Conservation (phyloP, 92 coral and sea anemone genomes). For the Scolanthus callimorphus region DNA sequence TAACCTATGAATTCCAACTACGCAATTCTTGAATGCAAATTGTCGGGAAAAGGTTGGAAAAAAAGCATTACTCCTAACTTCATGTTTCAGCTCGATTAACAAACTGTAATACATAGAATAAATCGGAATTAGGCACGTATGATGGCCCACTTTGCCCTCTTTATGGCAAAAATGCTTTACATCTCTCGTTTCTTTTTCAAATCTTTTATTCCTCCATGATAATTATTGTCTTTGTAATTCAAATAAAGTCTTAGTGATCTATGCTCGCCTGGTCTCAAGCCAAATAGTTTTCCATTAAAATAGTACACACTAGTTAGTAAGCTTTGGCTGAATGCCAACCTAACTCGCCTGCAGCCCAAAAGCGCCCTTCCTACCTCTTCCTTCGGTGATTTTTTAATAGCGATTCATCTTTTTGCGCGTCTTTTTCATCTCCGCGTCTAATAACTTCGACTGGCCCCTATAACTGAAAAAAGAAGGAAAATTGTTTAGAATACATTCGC, state of each 20-base stretch:
- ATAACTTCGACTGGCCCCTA: too few species aligned
- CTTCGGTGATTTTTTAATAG: too few species aligned
- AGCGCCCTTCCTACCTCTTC: slow-evolving; percentile 12
- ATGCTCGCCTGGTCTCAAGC: slow-evolving; percentile 24
- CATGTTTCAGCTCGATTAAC: not conserved
- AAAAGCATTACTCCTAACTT: slow-evolving; percentile 11
- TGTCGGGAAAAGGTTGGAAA: slow-evolving; percentile 22
- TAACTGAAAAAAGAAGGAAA: too few species aligned
- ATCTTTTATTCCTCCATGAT: too few species aligned
- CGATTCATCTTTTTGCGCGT: too few species aligned
- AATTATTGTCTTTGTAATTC: slow-evolving; percentile 6
- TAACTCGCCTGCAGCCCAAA: slow-evolving; percentile 10
- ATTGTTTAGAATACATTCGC: too few species aligned
- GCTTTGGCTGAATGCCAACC: slow-evolving; percentile 6
- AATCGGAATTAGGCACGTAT: slow-evolving; percentile 14
- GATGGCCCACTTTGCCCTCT: slow-evolving; percentile 14
- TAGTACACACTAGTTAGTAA: slow-evolving; percentile 12
- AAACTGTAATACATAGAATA: slow-evolving; percentile 9
- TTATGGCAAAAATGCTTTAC: slow-evolving; percentile 37
- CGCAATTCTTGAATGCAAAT: slow-evolving; percentile 10
- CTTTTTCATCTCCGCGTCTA: too few species aligned
- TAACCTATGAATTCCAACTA: slow-evolving; percentile 26
- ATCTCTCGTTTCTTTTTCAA: slow-evolving; percentile 13
- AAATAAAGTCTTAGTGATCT: slow-evolving; percentile 10
- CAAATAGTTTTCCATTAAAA: slow-evolving; percentile 36